phyloP scores from a whole-genome alignment of 2,797 vertebrate species.

The Catharus ustulatus region DNA sequence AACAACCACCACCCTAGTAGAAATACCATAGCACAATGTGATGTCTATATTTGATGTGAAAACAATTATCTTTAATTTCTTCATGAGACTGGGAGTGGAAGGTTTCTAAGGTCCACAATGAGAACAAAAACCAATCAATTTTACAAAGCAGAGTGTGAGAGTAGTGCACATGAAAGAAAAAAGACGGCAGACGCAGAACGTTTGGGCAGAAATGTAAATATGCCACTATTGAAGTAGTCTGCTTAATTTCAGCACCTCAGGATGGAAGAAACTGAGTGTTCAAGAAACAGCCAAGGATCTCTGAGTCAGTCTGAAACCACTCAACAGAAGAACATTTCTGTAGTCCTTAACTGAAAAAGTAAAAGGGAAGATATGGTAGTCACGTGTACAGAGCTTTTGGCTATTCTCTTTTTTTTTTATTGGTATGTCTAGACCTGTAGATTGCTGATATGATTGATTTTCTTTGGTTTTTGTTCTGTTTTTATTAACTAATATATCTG shows the following conservation, averaged over 20 bases:
- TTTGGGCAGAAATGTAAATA: neutral
- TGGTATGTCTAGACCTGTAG: neutral
- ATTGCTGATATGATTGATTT: neutral
- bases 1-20: neutral
- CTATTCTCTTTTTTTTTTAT: neutral
- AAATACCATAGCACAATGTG: neutral
- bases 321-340: neutral
- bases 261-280: neutral
- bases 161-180: neutral
- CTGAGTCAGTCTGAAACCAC: neutral
- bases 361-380: neutral
- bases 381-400: rapidly evolving
- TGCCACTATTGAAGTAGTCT: neutral
- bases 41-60: neutral
- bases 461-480: neutral
- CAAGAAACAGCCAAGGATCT: neutral
- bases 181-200: neutral
- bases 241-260: neutral
- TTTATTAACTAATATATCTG: neutral
- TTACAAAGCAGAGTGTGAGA: neutral
- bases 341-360: neutral
- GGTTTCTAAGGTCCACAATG: neutral
- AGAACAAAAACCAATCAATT: neutral
- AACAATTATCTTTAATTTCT: neutral
- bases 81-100: neutral